Evolutionary conservation across 1,140 invertebrate genomes (phyloP), one percentile per base, ranked within the genome.

Genomic region (Apis florea): DNA sequence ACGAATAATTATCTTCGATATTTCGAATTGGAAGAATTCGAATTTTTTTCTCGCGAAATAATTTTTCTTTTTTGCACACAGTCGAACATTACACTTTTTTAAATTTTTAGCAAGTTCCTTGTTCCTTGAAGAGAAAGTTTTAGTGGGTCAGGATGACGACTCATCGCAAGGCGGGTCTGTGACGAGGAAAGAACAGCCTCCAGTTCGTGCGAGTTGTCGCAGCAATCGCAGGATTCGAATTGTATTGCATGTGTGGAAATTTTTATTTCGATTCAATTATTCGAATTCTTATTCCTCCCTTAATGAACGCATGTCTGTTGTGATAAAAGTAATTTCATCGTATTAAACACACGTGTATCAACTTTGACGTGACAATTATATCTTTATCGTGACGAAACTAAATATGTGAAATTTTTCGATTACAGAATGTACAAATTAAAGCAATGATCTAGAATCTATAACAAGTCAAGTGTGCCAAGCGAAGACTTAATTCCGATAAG

Each of bases 101-200:
- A 19, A 15, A 19, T 61, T 26, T 26, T 9, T 6, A 15, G 40
- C 26, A 51, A 71, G 24, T 70, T 79, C 26, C 58, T 78, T 56
- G 49, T 70, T 66, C 63, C 0, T 4, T 17, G 24, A 3, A 51
- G 77, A 71, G 77, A 79, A 79, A 79, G 77, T 59, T 47, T 53
- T 17, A 79, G 58, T 72, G 47, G 77, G 77, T 79, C 68, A 79
- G 68, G 77, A 58, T 72, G 26, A 53, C 77, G 77, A 63, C 58
- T 63, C 56, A 21, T 56, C 21, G 51, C 51, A 15, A n/a, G 19
- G 17, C 15, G 17, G 12, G 31, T 61, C 24, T n/a, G 31, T 67
- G 10, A 75, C 24, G 49, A 40, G 19, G 26, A 24, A 72, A 53
- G 24, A 64, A 53, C n/a, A 21, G 61, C 0, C 15, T 19, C 24